Conservation (phyloP, 2,888 invertebrate species). For the Epicampocera succincta region DNA sequence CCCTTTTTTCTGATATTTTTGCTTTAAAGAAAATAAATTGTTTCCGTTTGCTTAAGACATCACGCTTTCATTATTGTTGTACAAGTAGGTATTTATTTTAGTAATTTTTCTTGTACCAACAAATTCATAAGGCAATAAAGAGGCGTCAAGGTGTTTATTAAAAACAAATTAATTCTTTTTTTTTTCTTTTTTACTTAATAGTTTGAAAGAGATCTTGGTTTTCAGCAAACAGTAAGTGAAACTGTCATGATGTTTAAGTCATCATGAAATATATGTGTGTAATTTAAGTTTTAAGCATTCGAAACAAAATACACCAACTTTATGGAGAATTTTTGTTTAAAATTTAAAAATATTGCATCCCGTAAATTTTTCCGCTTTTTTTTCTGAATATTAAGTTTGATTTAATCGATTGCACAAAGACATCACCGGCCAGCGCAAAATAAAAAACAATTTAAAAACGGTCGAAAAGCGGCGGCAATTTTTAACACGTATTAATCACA, state of each 20-base stretch:
- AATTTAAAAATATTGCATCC: no score
- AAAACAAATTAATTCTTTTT: conserved; percentile 6
- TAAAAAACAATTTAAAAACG: neutral
- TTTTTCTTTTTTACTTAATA: neutral
- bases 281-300: neutral
- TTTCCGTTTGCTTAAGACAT: conserved; percentile 63
- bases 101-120: conserved; percentile 1
- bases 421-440: neutral
- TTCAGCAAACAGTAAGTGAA: conserved; percentile 43
- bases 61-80: conserved; percentile 27
- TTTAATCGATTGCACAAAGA: conserved; percentile 9
- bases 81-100: neutral
- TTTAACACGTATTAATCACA: conserved; percentile 52
- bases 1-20: conserved; percentile 17
- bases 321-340: no score
- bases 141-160: conserved; percentile 47
- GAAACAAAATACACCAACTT: no score
- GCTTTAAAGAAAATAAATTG: conserved; percentile 62
- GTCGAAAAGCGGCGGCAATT: conserved; percentile 58
- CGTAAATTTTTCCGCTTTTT: no score
- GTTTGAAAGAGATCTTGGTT: conserved; percentile 4
- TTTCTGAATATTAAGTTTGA: neutral
- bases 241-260: conserved; percentile 50
- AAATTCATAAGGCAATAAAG: conserved; percentile 11
- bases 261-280: conserved; percentile 7